A percentile compares a stretch with the other conserved stretches of the same genome.
phyloP scores from a whole-genome alignment of 1,140 invertebrate genomes.

The Diachasma alloeum region DNA sequence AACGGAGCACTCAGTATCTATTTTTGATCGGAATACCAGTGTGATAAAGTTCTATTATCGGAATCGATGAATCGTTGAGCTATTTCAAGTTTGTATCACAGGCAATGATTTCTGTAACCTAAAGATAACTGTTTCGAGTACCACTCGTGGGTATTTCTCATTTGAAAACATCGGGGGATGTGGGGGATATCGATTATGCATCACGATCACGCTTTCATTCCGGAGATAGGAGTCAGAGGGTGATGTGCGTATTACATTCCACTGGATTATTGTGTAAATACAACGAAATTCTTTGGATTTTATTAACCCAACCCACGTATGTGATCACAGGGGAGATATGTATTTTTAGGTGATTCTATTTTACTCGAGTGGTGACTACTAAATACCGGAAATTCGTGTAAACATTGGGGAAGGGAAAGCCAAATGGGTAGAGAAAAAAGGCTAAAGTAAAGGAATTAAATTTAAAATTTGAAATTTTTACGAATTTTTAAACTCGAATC shows the following conservation, averaged over 20 bases:
- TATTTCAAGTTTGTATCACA: slow-evolving; percentile 34
- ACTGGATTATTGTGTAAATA: neutral
- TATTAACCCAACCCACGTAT: neutral
- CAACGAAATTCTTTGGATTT: neutral
- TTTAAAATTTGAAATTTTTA: too few relatives aligned
- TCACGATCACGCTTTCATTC: neutral
- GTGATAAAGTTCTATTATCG: slow-evolving; percentile 29
- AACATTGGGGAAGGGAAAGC: neutral
- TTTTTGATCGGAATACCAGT: slow-evolving; percentile 29
- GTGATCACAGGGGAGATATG: neutral
- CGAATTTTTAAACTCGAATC: too few relatives aligned
- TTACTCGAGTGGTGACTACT: neutral
- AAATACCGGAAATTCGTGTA: neutral
- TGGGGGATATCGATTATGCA: neutral
- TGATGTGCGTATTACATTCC: neutral
- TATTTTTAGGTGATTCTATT: neutral
- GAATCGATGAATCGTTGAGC: slow-evolving; percentile 18
- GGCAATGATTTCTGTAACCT: slow-evolving; percentile 3
- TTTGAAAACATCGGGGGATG: neutral
- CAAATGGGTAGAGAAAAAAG: neutral
- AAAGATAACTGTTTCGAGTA: neutral
- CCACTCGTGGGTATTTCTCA: neutral
- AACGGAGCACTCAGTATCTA: slow-evolving; percentile 18
- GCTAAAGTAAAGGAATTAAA: too few relatives aligned
- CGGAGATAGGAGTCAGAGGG: neutral